Percentiles rank a stretch among this genome's conserved stretches.
Evolutionary conservation across 1,140 invertebrate species (phyloP).

Genomic region (Diploscapter pachys): DNA sequence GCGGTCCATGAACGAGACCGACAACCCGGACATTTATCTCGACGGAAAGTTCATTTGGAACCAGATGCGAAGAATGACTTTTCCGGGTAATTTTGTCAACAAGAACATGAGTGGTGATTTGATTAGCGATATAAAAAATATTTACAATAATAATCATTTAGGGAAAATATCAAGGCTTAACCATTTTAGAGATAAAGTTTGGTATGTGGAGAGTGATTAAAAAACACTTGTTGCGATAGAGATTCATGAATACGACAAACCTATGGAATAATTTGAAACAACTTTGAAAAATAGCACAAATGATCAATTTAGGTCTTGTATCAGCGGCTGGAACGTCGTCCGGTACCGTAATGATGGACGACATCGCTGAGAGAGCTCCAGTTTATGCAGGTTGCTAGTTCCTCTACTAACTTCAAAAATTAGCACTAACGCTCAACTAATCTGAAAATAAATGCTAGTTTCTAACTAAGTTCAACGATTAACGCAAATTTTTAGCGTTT

Average conservation of each 20-base stretch:
- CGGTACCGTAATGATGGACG: slow-evolving; percentile 52
- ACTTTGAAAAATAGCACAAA: neutral
- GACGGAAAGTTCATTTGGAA: slow-evolving; percentile 49
- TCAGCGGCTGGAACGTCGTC: slow-evolving; percentile 43
- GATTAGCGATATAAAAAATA: neutral
- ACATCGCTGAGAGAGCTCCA: slow-evolving; percentile 50
- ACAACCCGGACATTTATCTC: slow-evolving; percentile 32
- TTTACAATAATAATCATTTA: no score
- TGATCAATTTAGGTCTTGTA: slow-evolving; percentile 38
- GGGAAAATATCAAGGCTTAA: no score
- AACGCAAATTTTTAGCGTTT: slow-evolving; percentile 42
- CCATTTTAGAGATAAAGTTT: no score
- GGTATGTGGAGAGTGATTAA: no score
- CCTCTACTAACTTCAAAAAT: no score
- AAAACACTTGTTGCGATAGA: neutral
- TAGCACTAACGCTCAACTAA: no score
- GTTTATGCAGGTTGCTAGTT: slow-evolving; percentile 40
- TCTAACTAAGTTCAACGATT: neutral
- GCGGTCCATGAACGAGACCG: slow-evolving; percentile 45
- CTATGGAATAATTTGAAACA: slow-evolving; percentile 33
- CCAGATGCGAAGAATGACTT: slow-evolving; percentile 45
- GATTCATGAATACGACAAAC: neutral
- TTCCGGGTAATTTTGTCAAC: slow-evolving; percentile 36
- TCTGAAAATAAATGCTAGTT: no score
- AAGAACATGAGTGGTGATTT: neutral